Evolutionary conservation across 2,113 vertebrate genomes (phyloP), one percentile per base, ranked within the genome.

Genomic region (Chloroceryle aenea): DNA sequence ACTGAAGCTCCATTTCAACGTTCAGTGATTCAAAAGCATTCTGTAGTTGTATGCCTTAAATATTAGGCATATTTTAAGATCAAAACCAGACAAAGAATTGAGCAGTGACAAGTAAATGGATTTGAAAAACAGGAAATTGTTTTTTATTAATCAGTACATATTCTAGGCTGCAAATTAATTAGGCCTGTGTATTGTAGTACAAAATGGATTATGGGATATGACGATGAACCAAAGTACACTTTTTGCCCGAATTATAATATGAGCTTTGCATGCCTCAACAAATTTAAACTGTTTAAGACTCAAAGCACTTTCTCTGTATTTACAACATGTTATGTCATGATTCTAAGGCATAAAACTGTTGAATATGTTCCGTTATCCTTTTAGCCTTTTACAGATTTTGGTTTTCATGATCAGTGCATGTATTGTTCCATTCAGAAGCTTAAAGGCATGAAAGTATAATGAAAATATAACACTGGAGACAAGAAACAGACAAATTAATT

Each of bases 401-500:
- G 8, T 40, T 96, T 88, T 68, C 0, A 0, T 82, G 64, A 90
- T 89, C 29, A n/a, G 63, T 91, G 52, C 38, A 52, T 55, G 14
- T 7, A 55, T 32, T 58, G 34, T 94, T 89, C 26, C 16, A 50
- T 81, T 91, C 42, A 71, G 58, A 93, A 90, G 38, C 71, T 89
- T 71, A 82, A 9, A 94, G 34, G 27, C 62, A 88, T 72, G 62
- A 89, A 93, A 91, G 55, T 93, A 56, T 85, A 95, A 95, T 97
- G 96, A 97, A 97, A 97, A 93, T 64, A 93, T 55, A 90, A 93
- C 82, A 92, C 47, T 87, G 34, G 78, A 96, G 91, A 97, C 92
- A 82, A 95, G 92, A 96, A 97, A 86, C 78, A 95, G 96, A 91
- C 58, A 96, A 97, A 97, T 95, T 96, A 96, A 97, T 97, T 97